These are phyloP conservation scores for Mus spretus DNA, from an alignment of 2,797 vertebrate genomes.

Conservation along the genomic window DNA sequence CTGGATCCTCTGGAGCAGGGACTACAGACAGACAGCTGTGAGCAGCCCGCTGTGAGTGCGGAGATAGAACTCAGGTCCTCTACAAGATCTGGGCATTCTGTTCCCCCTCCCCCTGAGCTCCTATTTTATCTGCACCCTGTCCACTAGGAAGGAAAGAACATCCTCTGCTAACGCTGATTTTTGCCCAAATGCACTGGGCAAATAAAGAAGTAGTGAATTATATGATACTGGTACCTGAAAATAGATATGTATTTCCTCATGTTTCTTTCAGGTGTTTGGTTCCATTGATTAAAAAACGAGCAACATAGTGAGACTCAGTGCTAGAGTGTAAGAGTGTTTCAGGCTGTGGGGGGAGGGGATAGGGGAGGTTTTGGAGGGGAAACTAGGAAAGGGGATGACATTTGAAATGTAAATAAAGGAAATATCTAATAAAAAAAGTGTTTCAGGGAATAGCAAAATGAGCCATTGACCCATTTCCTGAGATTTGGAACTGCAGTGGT, in stretches of 20 bases:
- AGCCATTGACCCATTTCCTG: not conserved
- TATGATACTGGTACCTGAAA: not conserved
- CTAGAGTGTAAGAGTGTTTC: not conserved
- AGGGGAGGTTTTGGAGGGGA: no score
- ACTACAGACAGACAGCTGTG: not conserved
- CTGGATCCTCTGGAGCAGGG: not conserved
- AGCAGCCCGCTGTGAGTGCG: not conserved
- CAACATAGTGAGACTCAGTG: not conserved
- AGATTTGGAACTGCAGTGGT: not conserved
- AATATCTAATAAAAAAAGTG: no score
- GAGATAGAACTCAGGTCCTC: no score
- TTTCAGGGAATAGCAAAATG: not conserved
- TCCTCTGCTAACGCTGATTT: not conserved
- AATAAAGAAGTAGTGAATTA: not conserved
- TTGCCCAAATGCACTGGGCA: not conserved
- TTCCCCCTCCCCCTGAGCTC: not conserved
- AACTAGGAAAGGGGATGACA: no score
- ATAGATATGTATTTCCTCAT: not conserved
- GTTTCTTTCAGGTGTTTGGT: not conserved
- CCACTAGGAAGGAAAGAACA: not conserved
- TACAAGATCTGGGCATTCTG: no score
- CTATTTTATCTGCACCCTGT: not conserved
- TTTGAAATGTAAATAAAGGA: no score
- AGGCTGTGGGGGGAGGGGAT: no score
- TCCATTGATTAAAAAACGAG: not conserved